These are phyloP conservation scores for Stegostoma tigrinum DNA, from an alignment of 2,113 vertebrate genomes.

Conservation along the genomic window DNA sequence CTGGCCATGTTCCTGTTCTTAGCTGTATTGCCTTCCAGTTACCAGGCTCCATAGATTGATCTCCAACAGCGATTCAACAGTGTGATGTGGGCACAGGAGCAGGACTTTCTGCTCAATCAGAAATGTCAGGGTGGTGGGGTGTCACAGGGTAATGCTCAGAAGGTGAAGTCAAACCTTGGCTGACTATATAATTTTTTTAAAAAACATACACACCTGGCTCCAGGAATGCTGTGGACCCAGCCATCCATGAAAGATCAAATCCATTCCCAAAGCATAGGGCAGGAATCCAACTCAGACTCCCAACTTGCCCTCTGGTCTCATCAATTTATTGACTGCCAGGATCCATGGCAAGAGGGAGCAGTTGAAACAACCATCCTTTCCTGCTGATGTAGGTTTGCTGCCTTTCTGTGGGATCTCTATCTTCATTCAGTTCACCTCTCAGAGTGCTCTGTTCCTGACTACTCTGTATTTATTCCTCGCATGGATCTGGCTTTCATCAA, in stretches of 20 bases:
- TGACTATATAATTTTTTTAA: not conserved
- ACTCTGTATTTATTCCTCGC: not conserved
- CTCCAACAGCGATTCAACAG: too few species aligned
- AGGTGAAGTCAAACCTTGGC: not conserved
- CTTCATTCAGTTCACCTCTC: not conserved
- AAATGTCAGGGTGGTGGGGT: not conserved
- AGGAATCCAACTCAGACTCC: not conserved
- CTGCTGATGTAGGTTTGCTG: not conserved
- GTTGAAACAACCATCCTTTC: not conserved
- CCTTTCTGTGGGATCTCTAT: not conserved
- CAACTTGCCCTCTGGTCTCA: not conserved
- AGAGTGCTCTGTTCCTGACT: not conserved
- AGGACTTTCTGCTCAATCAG: too few species aligned
- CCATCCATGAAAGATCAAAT: not conserved
- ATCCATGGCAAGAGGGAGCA: not conserved
- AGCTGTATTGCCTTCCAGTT: too few species aligned
- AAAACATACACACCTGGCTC: not conserved
- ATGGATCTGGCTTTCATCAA: not conserved
- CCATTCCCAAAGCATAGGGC: not conserved
- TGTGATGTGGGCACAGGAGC: too few species aligned
- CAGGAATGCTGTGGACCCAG: not conserved
- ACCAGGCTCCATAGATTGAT: too few species aligned
- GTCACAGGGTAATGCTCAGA: not conserved
- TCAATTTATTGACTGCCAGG: not conserved
- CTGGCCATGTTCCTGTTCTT: too few species aligned